These are phyloP conservation scores for Dione juno DNA, from an alignment of 2,888 invertebrate species.

Conservation along the genomic window DNA sequence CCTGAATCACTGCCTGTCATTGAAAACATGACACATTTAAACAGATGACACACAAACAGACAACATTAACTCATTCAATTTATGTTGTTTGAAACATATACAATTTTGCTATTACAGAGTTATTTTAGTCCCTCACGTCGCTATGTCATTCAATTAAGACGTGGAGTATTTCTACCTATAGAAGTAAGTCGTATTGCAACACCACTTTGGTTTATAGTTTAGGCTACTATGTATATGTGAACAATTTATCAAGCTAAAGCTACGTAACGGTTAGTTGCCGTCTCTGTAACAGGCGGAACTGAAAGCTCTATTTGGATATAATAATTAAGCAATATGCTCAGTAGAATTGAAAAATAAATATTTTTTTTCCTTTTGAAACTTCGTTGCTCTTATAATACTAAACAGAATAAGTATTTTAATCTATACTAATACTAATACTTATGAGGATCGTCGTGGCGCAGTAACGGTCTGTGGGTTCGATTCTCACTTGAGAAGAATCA, in stretches of 20 bases:
- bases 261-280: constrained; percentile 22
- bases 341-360: neutral
- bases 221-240: constrained; percentile 11
- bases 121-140: neutral
- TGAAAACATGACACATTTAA: no score
- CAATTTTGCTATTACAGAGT: neutral
- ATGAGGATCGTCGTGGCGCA: no score
- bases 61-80: no score
- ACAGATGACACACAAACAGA: no score
- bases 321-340: neutral
- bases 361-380: no score
- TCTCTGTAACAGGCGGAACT: constrained; percentile 9
- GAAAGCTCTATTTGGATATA: neutral
- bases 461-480: no score
- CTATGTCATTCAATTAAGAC: constrained; percentile 16
- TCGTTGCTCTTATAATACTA: no score
- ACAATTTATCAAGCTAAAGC: constrained; percentile 25
- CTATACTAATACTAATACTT: no score
- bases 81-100: neutral
- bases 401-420: no score
- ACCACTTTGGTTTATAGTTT: constrained; percentile 17
- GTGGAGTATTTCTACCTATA: neutral
- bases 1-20: no score
- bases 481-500: no score
- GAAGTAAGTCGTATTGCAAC: constrained; percentile 14